Percentiles rank a stretch among this genome's conserved stretches.
These are phyloP conservation scores for Austrolebias charrua DNA, from an alignment of 2,797 vertebrate species.

Conservation along the genomic window DNA sequence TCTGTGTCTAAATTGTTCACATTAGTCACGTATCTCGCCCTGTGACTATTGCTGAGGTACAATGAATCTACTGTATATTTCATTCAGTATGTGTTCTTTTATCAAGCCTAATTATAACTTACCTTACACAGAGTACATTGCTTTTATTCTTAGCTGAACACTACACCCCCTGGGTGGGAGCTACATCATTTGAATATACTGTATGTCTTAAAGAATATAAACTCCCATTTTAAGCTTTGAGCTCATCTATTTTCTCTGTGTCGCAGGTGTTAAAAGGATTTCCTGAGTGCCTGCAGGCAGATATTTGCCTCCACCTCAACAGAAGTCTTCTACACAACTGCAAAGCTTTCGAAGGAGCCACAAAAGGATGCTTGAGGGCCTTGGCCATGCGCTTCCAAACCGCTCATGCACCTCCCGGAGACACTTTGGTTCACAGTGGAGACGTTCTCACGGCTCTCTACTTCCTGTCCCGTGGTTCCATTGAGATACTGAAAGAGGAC, in stretches of 20 bases:
- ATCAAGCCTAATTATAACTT: conserved; percentile 15
- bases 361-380: conserved; percentile 96
- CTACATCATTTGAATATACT: conserved; percentile 35
- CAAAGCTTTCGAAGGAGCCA: conserved; percentile 94
- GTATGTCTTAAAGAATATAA: conserved; percentile 17
- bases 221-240: conserved; percentile 22
- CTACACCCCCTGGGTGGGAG: conserved; percentile 41
- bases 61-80: not conserved
- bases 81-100: not conserved
- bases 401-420: conserved; percentile 95
- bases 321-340: conserved; percentile 90
- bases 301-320: conserved; percentile 98
- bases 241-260: conserved; percentile 38
- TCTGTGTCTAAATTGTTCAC: not conserved
- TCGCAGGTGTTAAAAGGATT: conserved; percentile 96
- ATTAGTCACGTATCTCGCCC: not conserved
- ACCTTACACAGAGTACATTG: conserved; percentile 28
- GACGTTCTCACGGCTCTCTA: conserved; percentile 96
- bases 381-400: conserved; percentile 98
- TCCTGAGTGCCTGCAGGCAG: conserved; percentile 98
- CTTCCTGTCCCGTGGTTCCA: conserved; percentile 95
- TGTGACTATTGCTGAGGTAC: not conserved
- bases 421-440: conserved; percentile 94
- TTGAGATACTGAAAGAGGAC: conserved; percentile 98
- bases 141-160: conserved; percentile 38